Base-by-base conservation (phyloP, 2,797 vertebrate species). In the Trematomus bernacchii region DNA sequence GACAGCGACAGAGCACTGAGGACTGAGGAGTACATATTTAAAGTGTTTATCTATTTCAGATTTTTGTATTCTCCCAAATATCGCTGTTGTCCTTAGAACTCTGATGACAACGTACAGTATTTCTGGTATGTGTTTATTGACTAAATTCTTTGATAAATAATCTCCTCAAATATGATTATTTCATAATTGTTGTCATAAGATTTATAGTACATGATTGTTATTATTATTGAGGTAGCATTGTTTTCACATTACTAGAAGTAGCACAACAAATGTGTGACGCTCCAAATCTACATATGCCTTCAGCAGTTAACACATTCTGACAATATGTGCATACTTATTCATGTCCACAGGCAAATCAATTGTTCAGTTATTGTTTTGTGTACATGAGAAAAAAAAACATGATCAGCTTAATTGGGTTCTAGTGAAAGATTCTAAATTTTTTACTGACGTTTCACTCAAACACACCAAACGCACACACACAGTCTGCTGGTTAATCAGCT, bases 401-500 rank as follows among this genome's bases (percentile, higher is more conserved):
- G 51, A 15, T 71, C 72, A 57, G 12, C 73, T 70, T 83, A 85
- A 85, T 86, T 78, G 77, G 78, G 62, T 84, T 59, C 76, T 43
- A 73, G 67, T 65, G 63, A 81, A 83, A 70, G 73, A 68, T 72
- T 84, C 57, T 59, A 60, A 18, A 66, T 68, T 66, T 75, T n/a
- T 75, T 48, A n/a, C 63, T 23, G 58, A 40, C 69, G 30, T 52
- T 67, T 65, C 68, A 60, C 72, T 68, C 58, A 61, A 48, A 72
- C 46, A 61, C 70, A 43, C 62, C 63, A 67, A 52, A 66, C 60
- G 33, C 47, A 42, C 51, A 46, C 75, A 63, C 71, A 64, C 65
- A 87, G 66, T 60, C 83, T 94, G 94, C 95, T 96, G 96, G 96
- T 96, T 97, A 97, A 97, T 97, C 97, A 98, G 94, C 95, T 97